Conservation (phyloP, 2,888 invertebrate genomes). For the Nysson spinosus region DNA sequence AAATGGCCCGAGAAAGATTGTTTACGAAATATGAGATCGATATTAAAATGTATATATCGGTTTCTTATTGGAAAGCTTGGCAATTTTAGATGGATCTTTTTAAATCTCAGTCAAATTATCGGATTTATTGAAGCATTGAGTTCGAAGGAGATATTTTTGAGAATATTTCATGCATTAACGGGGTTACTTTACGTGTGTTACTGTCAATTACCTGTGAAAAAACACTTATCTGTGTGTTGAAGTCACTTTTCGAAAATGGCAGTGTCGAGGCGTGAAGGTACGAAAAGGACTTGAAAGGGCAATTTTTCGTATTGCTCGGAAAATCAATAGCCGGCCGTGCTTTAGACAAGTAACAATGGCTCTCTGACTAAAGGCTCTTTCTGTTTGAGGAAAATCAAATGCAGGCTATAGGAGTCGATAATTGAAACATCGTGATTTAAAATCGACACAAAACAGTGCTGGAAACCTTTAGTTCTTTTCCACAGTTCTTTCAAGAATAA, state of each 20-base stretch:
- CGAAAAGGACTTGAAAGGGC: slow-evolving; percentile 30
- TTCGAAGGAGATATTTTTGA: neutral
- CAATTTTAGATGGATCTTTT: slow-evolving; percentile 9
- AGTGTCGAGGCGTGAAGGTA: slow-evolving; percentile 20
- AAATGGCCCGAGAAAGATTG: neutral
- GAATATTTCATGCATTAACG: too few relatives aligned
- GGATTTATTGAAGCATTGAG: neutral
- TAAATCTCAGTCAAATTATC: slow-evolving; percentile 4
- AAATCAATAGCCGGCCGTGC: slow-evolving; percentile 46
- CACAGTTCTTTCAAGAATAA: too few relatives aligned
- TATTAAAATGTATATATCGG: slow-evolving; percentile 5
- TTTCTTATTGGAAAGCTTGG: neutral
- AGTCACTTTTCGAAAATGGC: slow-evolving; percentile 52
- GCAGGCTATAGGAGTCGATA: slow-evolving; percentile 33
- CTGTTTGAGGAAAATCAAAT: slow-evolving; percentile 19
- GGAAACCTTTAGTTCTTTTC: too few relatives aligned
- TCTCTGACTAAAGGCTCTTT: slow-evolving; percentile 28
- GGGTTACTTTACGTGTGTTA: too few relatives aligned
- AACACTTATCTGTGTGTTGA: too few relatives aligned
- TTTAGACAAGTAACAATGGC: slow-evolving; percentile 36
- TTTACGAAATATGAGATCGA: neutral
- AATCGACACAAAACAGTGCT: too few relatives aligned
- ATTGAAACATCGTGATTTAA: slow-evolving; percentile 49
- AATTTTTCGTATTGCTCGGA: slow-evolving; percentile 45
- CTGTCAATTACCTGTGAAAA: too few relatives aligned